phyloP scores from a whole-genome alignment of 1,140 invertebrate genomes.

The Fragariocoptes setiger region DNA sequence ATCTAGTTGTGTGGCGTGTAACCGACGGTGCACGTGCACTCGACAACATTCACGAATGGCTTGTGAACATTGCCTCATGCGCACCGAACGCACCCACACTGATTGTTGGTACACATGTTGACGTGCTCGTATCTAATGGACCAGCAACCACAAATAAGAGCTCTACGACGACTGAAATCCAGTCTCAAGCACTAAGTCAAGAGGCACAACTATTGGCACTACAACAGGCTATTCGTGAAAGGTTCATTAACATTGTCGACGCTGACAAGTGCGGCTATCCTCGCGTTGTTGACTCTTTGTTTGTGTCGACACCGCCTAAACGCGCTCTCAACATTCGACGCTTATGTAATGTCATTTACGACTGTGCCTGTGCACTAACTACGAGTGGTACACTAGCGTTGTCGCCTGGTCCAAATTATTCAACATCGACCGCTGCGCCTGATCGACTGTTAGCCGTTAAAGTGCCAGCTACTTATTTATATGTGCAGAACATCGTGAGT shows the following conservation, averaged over 20 bases:
- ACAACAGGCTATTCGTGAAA: conserved; percentile 54
- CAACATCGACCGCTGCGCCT: no score
- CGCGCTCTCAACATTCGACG: conserved; percentile 64
- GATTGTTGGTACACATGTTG: conserved; percentile 77
- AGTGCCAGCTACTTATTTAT: conserved; percentile 76
- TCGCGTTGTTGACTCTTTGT: conserved; percentile 62
- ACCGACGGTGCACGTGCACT: conserved; percentile 68
- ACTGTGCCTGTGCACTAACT: conserved; percentile 20
- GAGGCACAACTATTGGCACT: conserved; percentile 24
- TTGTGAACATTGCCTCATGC: conserved; percentile 69
- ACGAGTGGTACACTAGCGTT: conserved; percentile 1
- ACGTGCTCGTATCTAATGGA: conserved; percentile 41
- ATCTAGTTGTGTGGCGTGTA: conserved; percentile 78
- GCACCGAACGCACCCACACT: conserved; percentile 75
- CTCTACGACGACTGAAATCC: no score
- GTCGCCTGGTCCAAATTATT: conserved; percentile 39
- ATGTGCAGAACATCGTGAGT: conserved; percentile 60
- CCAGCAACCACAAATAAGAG: conserved; percentile 35
- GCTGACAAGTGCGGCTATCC: conserved; percentile 83
- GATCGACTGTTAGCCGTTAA: conserved; percentile 66
- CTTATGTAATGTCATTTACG: conserved; percentile 68
- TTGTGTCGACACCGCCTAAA: conserved; percentile 55
- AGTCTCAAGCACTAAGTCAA: neutral
- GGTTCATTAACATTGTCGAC: conserved; percentile 70
- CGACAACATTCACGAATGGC: conserved; percentile 64